Evolutionary conservation across 2,113 vertebrate species (phyloP).

Genomic region (Chiloscyllium plagiosum): DNA sequence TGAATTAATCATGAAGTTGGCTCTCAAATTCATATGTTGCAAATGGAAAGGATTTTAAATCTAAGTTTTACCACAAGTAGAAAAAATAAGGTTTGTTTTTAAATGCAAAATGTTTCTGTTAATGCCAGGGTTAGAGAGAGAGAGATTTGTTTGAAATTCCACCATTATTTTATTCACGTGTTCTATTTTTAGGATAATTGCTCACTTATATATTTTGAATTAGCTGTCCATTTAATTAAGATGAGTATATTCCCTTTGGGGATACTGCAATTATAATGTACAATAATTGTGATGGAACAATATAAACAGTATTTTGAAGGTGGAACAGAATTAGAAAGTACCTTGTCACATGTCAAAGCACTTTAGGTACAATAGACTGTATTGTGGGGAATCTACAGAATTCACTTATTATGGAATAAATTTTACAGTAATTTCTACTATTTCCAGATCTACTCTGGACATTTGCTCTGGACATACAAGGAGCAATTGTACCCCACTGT

Average conservation of each 20-base stretch:
- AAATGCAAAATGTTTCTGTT: neutral
- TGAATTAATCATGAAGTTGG: slow-evolving; percentile 20
- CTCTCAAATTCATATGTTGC: neutral
- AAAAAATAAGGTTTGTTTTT: neutral
- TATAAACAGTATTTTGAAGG: neutral
- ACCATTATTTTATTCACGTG: neutral
- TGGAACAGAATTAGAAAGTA: neutral
- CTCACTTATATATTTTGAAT: neutral
- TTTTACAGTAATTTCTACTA: neutral
- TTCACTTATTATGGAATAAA: neutral
- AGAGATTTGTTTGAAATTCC: neutral
- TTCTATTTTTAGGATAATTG: neutral
- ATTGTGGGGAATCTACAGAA: neutral
- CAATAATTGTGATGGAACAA: neutral
- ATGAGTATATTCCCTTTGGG: neutral
- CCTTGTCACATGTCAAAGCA: neutral
- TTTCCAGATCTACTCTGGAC: neutral
- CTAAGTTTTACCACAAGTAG: neutral
- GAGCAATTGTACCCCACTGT: no score
- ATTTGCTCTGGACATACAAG: no score
- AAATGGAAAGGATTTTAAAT: slow-evolving; percentile 15
- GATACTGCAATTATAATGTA: neutral
- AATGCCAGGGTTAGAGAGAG: neutral
- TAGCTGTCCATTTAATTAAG: neutral
- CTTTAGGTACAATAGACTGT: neutral